Evolutionary conservation across 2,888 invertebrate genomes (phyloP).

Genomic region (Melanostoma scalare): DNA sequence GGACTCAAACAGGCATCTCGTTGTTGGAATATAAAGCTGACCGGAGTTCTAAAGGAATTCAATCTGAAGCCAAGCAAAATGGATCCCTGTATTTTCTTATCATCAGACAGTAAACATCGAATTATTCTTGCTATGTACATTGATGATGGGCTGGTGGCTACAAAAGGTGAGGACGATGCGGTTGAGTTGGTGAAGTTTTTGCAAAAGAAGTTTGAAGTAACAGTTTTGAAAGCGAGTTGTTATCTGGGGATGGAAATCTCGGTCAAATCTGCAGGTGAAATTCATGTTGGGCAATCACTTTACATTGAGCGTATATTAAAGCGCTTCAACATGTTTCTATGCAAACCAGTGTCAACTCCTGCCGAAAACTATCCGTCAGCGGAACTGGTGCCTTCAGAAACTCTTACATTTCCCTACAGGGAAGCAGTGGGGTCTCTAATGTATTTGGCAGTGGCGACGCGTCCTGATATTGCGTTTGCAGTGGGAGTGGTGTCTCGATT

Average conservation of each 20-base stretch:
- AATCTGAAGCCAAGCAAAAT: slow-evolving; percentile 2
- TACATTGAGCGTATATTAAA: background rate
- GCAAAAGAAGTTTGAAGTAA: too few relatives aligned
- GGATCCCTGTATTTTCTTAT: slow-evolving; percentile 29
- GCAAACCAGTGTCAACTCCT: background rate
- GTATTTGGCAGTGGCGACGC: slow-evolving; percentile 46
- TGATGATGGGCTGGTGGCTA: too few relatives aligned
- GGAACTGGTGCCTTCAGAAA: too few relatives aligned
- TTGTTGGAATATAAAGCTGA: background rate
- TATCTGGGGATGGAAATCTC: too few relatives aligned
- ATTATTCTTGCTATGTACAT: too few relatives aligned
- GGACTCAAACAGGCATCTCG: slow-evolving; percentile 25
- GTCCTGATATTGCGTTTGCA: slow-evolving; percentile 46
- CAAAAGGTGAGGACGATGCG: too few relatives aligned
- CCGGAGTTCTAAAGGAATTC: too few relatives aligned
- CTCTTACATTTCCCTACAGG: slow-evolving; percentile 19
- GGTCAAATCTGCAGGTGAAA: too few relatives aligned
- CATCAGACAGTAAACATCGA: too few relatives aligned
- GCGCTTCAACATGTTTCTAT: background rate
- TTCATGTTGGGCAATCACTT: background rate
- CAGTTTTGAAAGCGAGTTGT: too few relatives aligned
- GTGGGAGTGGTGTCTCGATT: slow-evolving; percentile 28
- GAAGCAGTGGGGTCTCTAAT: slow-evolving; percentile 57
- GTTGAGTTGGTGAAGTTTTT: too few relatives aligned
- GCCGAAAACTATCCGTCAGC: too few relatives aligned